Evolutionary conservation across 2,797 vertebrate genomes (phyloP), one percentile per base, ranked within the genome.

Genomic region (Myotis findleyi): DNA sequence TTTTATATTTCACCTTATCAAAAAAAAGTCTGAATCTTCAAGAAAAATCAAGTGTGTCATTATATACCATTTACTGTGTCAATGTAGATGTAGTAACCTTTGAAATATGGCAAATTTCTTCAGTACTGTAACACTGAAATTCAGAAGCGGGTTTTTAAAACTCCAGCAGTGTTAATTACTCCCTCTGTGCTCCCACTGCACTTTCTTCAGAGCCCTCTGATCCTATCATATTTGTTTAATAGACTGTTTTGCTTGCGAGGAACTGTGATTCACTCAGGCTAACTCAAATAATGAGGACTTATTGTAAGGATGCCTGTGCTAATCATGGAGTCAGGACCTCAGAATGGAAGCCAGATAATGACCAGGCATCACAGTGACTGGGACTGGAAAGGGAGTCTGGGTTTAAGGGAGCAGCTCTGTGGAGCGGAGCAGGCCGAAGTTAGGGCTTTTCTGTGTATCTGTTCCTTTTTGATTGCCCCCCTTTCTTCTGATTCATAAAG

Each of bases 151-250:
- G 47, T 77, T 94, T 86, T 95, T 47, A 88, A 92, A 87, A 83
- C 94, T 88, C 86, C 69, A 38, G 38, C 53, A 27, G 25, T 75
- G 59, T 93, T 96, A 97, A 96, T 97, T 94, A 96, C 92, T 96
- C 97, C 97, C 93, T 77, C 92, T 89, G 95, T 86, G 82, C 87
- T 86, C 49, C 73, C 57, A 20, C 1, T 5, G 51, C n/a, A 7
- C 81, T 76, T 30, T 94, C 95, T 90, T 90, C 85, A 4, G 14
- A 80, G 36, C 73, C 82, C 71, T 83, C 92, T 91, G 44, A 87
- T 69, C 77, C 88, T 55, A 17, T 91, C 96, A 25, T 92, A 94
- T 95, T 96, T 96, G 88, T 92, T 94, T 97, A 95, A 96, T 53
- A 86, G 92, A 80, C 85, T 38, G 21, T 90, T 96, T 94, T 84